Conservation (phyloP, 1,140 invertebrate genomes). For the Contarinia nasturtii region DNA sequence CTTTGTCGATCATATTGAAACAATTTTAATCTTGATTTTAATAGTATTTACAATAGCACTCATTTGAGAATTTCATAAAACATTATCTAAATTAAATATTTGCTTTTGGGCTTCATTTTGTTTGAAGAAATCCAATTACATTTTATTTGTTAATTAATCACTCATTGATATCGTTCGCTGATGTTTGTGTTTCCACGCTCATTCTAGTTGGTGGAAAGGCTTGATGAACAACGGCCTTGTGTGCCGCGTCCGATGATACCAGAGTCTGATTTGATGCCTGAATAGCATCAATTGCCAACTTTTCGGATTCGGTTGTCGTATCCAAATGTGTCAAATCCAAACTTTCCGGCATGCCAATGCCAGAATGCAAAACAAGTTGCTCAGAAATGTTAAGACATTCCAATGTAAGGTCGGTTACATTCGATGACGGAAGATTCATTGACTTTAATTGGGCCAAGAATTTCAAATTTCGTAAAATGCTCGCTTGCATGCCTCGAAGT, state of each 20-base stretch:
- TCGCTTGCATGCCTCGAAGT: constrained; percentile 45
- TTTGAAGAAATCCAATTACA: too few relatives aligned
- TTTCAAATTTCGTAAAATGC: constrained; percentile 43
- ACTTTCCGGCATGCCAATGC: constrained; percentile 17
- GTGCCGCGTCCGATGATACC: constrained; percentile 21
- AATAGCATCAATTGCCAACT: constrained; percentile 19
- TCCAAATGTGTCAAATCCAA: constrained; percentile 13
- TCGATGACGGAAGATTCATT: constrained; percentile 19
- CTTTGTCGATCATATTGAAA: too few relatives aligned
- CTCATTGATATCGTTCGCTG: too few relatives aligned
- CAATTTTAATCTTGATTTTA: too few relatives aligned
- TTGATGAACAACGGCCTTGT: constrained; percentile 19
- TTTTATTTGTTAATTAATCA: too few relatives aligned
- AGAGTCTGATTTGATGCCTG: constrained; percentile 19
- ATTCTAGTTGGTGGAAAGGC: constrained; percentile 3
- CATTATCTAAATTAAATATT: too few relatives aligned
- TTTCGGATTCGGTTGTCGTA: constrained; percentile 20
- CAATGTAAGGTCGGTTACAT: constrained; percentile 24
- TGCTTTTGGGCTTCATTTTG: too few relatives aligned
- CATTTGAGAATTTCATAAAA: too few relatives aligned
- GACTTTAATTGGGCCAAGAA: constrained; percentile 17
- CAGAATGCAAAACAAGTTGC: constrained; percentile 19
- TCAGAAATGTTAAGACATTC: constrained; percentile 20
- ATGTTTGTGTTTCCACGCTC: too few relatives aligned
- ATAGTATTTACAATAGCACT: too few relatives aligned